Conservation (phyloP, 2,888 invertebrate genomes). For the Eulithis prunata region DNA sequence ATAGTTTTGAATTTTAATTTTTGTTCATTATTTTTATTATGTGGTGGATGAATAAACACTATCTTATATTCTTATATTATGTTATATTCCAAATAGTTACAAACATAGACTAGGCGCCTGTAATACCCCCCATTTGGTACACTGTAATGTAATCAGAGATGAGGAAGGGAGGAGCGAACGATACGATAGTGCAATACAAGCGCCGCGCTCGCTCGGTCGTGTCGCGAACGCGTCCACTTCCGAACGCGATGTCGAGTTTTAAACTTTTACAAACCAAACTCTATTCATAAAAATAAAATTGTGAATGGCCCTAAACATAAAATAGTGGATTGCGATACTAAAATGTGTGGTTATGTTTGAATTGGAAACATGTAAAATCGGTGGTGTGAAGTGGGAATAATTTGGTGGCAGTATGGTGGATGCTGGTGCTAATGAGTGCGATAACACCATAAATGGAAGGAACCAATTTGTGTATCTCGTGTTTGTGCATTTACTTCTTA, state of each 20-base stretch:
- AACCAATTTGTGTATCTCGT: slow-evolving; percentile 81
- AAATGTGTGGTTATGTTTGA: slow-evolving; percentile 36
- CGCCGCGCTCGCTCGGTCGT: slow-evolving; percentile 69
- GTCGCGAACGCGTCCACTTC: slow-evolving; percentile 52
- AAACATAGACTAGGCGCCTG: slow-evolving; percentile 65
- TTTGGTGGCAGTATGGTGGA: slow-evolving; percentile 82
- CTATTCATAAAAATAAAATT: slow-evolving; percentile 9
- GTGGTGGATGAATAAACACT: no score
- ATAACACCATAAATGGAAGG: slow-evolving; percentile 80
- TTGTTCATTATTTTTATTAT: no score
- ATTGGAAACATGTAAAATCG: slow-evolving; percentile 68
- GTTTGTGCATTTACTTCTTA: slow-evolving; percentile 81
- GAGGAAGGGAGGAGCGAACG: slow-evolving; percentile 68
- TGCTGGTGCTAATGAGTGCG: slow-evolving; percentile 81
- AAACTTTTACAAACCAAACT: slow-evolving; percentile 59
- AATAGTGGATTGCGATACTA: slow-evolving; percentile 27
- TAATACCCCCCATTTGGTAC: slow-evolving; percentile 73
- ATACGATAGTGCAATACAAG: slow-evolving; percentile 72
- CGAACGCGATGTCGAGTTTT: slow-evolving; percentile 55
- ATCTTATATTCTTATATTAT: background rate
- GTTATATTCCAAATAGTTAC: slow-evolving; percentile 62
- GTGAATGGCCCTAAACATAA: slow-evolving; percentile 26
- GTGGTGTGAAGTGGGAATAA: slow-evolving; percentile 71
- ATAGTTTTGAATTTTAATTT: no score
- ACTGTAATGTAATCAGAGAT: slow-evolving; percentile 77